phyloP scores from a whole-genome alignment of 2,797 vertebrate species.

The Typhlichthys subterraneus region DNA sequence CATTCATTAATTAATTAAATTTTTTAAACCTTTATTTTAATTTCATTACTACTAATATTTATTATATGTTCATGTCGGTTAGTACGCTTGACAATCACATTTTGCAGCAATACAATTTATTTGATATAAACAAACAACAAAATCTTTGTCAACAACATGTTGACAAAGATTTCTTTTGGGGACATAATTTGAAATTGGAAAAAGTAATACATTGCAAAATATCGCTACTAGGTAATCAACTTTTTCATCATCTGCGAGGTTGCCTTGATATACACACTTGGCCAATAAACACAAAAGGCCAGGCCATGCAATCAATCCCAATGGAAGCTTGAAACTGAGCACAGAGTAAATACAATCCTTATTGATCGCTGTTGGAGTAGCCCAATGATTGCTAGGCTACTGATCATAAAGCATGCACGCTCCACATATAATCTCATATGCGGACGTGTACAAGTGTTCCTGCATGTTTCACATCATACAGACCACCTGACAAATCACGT shows the following conservation, averaged over 20 bases:
- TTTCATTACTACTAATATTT: too few relatives aligned
- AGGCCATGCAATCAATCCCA: conserved; percentile 11
- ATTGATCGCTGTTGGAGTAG: conserved; percentile 19
- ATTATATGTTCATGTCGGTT: too few relatives aligned
- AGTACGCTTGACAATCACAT: too few relatives aligned
- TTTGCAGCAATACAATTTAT: too few relatives aligned
- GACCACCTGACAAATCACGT: conserved; percentile 9
- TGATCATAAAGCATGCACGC: conserved; percentile 23
- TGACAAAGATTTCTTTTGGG: too few relatives aligned
- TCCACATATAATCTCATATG: neutral
- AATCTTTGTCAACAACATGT: too few relatives aligned
- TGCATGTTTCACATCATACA: conserved; percentile 9
- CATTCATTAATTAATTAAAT: too few relatives aligned
- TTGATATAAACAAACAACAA: too few relatives aligned
- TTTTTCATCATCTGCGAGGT: conserved; percentile 12
- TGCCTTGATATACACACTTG: conserved; percentile 22
- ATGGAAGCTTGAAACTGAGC: conserved; percentile 27
- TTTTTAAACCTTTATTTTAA: too few relatives aligned
- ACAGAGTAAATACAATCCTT: conserved; percentile 20
- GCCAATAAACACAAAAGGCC: conserved; percentile 15
- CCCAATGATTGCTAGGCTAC: conserved; percentile 1
- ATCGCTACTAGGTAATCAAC: too few relatives aligned
- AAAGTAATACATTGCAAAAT: too few relatives aligned
- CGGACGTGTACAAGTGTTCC: neutral
- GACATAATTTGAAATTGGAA: too few relatives aligned